A percentile compares a stretch with the other conserved stretches of the same genome.
Evolutionary conservation across 2,888 invertebrate species (phyloP).

Genomic region (Allygus modestus): DNA sequence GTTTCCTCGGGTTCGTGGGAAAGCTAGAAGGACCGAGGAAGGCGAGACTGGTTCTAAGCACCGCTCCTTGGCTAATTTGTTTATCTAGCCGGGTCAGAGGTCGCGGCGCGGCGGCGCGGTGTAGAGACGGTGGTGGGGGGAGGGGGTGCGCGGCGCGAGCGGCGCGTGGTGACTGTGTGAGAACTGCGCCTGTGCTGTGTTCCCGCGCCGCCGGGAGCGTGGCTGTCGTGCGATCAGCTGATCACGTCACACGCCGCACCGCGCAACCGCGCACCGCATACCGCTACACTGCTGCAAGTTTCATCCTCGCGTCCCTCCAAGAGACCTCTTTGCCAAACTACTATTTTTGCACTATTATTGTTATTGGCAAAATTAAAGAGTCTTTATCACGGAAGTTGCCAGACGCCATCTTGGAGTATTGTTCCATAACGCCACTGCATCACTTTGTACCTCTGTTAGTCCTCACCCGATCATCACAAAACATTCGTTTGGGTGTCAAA

Average conservation of each 20-base stretch:
- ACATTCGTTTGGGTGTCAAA: no score
- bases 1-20: background rate
- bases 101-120: constrained; percentile 20
- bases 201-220: constrained; percentile 38
- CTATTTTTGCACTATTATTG: no score
- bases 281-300: background rate
- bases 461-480: no score
- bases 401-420: no score
- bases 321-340: no score
- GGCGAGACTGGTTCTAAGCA: constrained; percentile 24
- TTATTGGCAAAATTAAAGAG: no score
- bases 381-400: no score
- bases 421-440: no score
- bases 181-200: constrained; percentile 40
- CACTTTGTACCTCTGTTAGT: no score
- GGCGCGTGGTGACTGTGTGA: constrained; percentile 36
- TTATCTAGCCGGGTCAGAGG: constrained; percentile 45
- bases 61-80: constrained; percentile 35
- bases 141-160: constrained; percentile 17
- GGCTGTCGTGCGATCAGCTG: constrained; percentile 40
- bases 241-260: constrained; percentile 9
- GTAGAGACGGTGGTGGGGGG: background rate
- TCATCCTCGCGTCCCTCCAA: no score
- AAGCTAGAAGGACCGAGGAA: background rate
- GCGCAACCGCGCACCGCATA: background rate